These are phyloP conservation scores for Maconellicoccus hirsutus DNA, from an alignment of 1,140 invertebrate species.

Conservation along the genomic window DNA sequence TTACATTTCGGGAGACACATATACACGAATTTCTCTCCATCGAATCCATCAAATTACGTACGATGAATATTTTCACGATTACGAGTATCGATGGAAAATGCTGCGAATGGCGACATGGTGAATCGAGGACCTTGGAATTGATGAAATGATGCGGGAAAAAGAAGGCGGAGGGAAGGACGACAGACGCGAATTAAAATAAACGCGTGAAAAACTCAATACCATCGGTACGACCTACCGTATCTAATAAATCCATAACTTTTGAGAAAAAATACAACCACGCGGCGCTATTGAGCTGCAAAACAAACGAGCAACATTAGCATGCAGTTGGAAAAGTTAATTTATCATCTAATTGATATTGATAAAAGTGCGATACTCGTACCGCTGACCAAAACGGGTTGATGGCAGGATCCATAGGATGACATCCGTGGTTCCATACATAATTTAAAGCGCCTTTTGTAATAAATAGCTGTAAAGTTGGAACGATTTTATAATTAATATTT, in stretches of 20 bases:
- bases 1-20: too few relatives aligned
- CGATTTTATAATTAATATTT: slow-evolving; percentile 2
- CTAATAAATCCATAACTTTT: slow-evolving; percentile 36
- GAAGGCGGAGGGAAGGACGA: too few relatives aligned
- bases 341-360: background rate
- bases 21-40: too few relatives aligned
- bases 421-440: slow-evolving; percentile 27
- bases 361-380: background rate
- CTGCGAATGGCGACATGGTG: too few relatives aligned
- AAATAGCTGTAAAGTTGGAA: slow-evolving; percentile 26
- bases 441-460: slow-evolving; percentile 22
- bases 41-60: too few relatives aligned
- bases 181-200: too few relatives aligned
- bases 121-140: too few relatives aligned
- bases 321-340: background rate
- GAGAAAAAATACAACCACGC: slow-evolving; percentile 53
- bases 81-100: too few relatives aligned
- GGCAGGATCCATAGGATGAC: slow-evolving; percentile 24
- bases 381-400: slow-evolving; percentile 13
- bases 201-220: too few relatives aligned
- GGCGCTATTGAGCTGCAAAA: slow-evolving; percentile 44
- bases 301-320: background rate
- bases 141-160: too few relatives aligned
- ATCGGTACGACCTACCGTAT: slow-evolving; percentile 26
- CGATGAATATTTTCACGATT: too few relatives aligned